Conservation (phyloP, 2,888 invertebrate species). For the Encarsia formosa region DNA sequence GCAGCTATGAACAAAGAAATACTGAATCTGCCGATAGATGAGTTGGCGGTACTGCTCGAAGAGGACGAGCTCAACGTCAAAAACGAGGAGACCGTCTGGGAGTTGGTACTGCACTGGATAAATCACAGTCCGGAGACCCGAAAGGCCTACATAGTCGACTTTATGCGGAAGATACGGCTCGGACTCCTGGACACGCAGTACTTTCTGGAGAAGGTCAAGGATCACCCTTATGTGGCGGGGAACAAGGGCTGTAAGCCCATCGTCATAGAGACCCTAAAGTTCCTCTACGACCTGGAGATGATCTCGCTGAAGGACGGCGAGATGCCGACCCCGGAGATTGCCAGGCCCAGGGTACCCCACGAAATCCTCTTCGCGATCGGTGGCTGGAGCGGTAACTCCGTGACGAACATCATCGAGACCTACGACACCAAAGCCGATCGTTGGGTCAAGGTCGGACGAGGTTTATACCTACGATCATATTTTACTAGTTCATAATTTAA, state of each 20-base stretch:
- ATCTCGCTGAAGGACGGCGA: conserved; percentile 75
- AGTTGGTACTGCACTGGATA: conserved; percentile 82
- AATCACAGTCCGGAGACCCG: conserved; percentile 70
- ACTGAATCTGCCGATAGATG: conserved; percentile 66
- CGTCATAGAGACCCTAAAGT: conserved; percentile 85
- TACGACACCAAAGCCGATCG: conserved; percentile 87
- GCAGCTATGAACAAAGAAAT: conserved; percentile 72
- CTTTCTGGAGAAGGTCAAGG: conserved; percentile 85
- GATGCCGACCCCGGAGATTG: conserved; percentile 80
- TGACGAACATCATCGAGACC: conserved; percentile 70
- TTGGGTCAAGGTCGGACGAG: conserved; percentile 67
- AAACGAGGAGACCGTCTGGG: conserved; percentile 85
- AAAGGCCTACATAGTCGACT: conserved; percentile 69
- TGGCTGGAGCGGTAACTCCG: conserved; percentile 65
- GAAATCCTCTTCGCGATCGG: conserved; percentile 84
- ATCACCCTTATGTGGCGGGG: conserved; percentile 78
- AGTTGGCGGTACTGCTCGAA: conserved; percentile 71
- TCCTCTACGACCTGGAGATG: conserved; percentile 88
- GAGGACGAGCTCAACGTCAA: conserved; percentile 84
- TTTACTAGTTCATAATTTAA: neutral
- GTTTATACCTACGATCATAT: conserved; percentile 5
- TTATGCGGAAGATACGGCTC: conserved; percentile 77
- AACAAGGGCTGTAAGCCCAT: conserved; percentile 82
- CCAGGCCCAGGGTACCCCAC: conserved; percentile 79
- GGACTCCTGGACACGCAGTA: conserved; percentile 83